These are phyloP conservation scores for Rhingia rostrata DNA, from an alignment of 2,888 invertebrate species.

Conservation along the genomic window DNA sequence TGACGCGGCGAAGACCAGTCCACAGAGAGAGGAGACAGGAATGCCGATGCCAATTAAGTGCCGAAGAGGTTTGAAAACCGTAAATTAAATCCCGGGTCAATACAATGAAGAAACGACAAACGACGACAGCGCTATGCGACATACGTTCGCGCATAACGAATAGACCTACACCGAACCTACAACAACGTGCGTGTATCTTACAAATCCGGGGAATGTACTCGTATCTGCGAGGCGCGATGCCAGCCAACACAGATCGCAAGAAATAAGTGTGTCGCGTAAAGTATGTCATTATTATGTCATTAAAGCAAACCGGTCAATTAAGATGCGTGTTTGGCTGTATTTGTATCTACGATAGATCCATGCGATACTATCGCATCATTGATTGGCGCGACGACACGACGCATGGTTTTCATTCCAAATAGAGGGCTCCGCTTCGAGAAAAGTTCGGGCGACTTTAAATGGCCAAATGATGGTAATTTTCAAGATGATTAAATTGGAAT, in stretches of 20 bases:
- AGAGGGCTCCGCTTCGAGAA: not conserved
- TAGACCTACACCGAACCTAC: not conserved
- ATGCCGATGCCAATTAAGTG: conserved; percentile 24
- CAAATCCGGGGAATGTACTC: conserved; percentile 18
- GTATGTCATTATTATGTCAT: conserved; percentile 35
- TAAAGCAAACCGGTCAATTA: conserved; percentile 28
- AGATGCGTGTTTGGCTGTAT: not conserved
- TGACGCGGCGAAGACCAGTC: not conserved
- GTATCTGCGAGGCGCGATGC: not conserved
- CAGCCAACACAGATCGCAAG: not conserved
- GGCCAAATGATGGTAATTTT: conserved; percentile 8
- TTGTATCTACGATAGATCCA: not conserved
- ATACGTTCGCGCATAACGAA: not conserved
- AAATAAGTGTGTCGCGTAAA: conserved; percentile 31
- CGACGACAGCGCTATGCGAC: not conserved
- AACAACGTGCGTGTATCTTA: conserved; percentile 2
- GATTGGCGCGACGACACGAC: not conserved
- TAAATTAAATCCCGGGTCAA: conserved; percentile 23
- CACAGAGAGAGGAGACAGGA: not conserved
- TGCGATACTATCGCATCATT: not conserved
- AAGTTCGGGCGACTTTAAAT: conserved; percentile 5
- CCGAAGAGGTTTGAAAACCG: conserved; percentile 16
- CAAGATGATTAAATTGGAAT: not conserved
- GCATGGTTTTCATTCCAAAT: not conserved
- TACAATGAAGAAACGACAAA: not conserved